Percentiles rank a stretch among this genome's conserved stretches.
Evolutionary conservation across 2,113 vertebrate species (phyloP).

Genomic region (Nothobranchius kuhntae): DNA sequence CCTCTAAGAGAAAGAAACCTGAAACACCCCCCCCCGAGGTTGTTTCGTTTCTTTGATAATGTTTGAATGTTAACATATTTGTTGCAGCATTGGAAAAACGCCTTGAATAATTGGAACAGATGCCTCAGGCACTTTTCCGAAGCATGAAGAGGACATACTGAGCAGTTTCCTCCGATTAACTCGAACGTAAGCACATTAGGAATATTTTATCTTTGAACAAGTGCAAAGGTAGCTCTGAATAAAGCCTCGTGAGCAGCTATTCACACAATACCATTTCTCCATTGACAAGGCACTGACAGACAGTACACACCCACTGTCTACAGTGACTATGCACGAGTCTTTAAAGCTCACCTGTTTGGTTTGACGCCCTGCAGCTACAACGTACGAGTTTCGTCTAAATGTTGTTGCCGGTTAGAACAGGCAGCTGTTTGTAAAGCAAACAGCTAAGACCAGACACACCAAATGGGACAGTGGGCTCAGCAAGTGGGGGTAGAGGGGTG

Average conservation of each 20-base stretch:
- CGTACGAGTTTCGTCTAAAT: background rate
- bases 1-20: constrained; percentile 6
- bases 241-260: too few species aligned
- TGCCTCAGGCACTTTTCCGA: background rate
- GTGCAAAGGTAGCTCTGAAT: too few species aligned
- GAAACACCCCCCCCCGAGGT: background rate
- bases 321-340: background rate
- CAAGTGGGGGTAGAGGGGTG: too few species aligned
- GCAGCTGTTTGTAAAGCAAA: constrained; percentile 1
- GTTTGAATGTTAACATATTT: background rate
- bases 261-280: too few species aligned
- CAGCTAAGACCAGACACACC: background rate
- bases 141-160: background rate
- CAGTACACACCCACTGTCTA: too few species aligned
- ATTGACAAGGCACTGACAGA: too few species aligned
- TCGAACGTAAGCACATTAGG: background rate
- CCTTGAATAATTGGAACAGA: constrained; percentile 9
- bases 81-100: background rate
- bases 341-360: background rate
- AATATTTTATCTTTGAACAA: background rate
- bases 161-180: background rate
- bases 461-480: too few species aligned
- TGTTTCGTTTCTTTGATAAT: constrained; percentile 1
- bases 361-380: background rate
- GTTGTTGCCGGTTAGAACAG: background rate